A percentile compares a stretch with the other conserved stretches of the same genome.
Evolutionary conservation across 2,888 invertebrate genomes (phyloP).

Genomic region (Eupithecia vulgata): DNA sequence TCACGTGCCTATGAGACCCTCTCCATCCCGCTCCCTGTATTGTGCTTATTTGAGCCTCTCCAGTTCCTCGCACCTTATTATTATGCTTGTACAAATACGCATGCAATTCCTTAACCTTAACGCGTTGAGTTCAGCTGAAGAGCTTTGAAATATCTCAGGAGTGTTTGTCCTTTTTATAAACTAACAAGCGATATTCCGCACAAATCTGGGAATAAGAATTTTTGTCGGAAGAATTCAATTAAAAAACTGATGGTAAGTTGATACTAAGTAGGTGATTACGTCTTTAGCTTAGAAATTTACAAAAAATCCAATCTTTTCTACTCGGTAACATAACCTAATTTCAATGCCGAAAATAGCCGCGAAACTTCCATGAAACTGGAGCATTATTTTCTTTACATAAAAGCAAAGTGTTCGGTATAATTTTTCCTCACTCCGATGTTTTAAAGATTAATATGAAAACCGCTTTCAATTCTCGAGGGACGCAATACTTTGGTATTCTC

Average conservation of each 20-base stretch:
- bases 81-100: slow-evolving; percentile 34
- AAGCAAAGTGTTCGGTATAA: not conserved
- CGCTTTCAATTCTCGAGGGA: not conserved
- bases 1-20: slow-evolving; percentile 33
- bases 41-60: not conserved
- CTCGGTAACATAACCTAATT: not conserved
- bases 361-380: not conserved
- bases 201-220: not conserved
- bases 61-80: not conserved
- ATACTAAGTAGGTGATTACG: too few species aligned
- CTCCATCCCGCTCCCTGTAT: slow-evolving; percentile 26
- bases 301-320: not conserved
- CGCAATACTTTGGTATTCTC: not conserved
- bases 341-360: not conserved
- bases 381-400: not conserved
- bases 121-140: not conserved
- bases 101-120: slow-evolving; percentile 16
- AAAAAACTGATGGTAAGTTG: not conserved
- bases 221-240: not conserved
- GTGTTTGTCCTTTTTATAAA: not conserved
- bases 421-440: not conserved
- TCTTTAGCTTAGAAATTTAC: not conserved
- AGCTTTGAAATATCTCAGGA: not conserved
- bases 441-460: not conserved
- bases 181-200: not conserved